Evolutionary conservation across 2,888 invertebrate species (phyloP).

Genomic region (Tholera decimalis): DNA sequence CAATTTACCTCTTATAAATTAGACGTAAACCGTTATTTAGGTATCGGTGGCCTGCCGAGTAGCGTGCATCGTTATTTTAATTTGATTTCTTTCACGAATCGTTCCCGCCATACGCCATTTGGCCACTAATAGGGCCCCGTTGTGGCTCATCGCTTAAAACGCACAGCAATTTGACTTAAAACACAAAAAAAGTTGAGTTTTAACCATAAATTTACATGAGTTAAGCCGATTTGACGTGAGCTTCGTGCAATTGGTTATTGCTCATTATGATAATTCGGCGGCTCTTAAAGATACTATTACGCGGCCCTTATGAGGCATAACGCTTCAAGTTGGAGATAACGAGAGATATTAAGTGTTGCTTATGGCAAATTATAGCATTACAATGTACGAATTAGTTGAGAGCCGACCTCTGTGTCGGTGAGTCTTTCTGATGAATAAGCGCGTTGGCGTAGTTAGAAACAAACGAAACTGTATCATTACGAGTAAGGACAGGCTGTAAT

Average conservation of each 20-base stretch:
- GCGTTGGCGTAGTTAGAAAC: conserved; percentile 74
- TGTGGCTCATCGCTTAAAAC: conserved; percentile 81
- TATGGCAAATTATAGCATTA: conserved; percentile 76
- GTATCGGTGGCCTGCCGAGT: conserved; percentile 82
- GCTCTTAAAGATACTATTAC: conserved; percentile 76
- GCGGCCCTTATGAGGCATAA: conserved; percentile 71
- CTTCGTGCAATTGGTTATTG: conserved; percentile 88
- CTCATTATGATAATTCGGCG: conserved; percentile 87
- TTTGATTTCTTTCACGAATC: conserved; percentile 88
- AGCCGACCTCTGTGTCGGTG: conserved; percentile 62
- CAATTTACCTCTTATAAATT: conserved; percentile 89
- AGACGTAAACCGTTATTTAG: conserved; percentile 88
- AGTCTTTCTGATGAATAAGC: conserved; percentile 72
- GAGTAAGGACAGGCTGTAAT: conserved; percentile 78
- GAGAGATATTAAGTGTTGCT: conserved; percentile 74
- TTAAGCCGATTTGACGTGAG: conserved; percentile 85
- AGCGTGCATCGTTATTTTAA: conserved; percentile 89
- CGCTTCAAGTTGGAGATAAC: conserved; percentile 74
- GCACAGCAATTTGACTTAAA: conserved; percentile 80
- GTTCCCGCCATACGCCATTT: conserved; percentile 82
- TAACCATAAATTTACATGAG: conserved; percentile 81
- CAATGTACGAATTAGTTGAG: conserved; percentile 67
- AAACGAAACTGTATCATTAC: conserved; percentile 74
- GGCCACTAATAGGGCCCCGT: conserved; percentile 83
- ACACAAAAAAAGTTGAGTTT: conserved; percentile 75